A percentile compares a stretch with the other conserved stretches of the same genome.
These are phyloP conservation scores for Cylloceria caligata DNA, from an alignment of 2,888 invertebrate species.

Conservation along the genomic window DNA sequence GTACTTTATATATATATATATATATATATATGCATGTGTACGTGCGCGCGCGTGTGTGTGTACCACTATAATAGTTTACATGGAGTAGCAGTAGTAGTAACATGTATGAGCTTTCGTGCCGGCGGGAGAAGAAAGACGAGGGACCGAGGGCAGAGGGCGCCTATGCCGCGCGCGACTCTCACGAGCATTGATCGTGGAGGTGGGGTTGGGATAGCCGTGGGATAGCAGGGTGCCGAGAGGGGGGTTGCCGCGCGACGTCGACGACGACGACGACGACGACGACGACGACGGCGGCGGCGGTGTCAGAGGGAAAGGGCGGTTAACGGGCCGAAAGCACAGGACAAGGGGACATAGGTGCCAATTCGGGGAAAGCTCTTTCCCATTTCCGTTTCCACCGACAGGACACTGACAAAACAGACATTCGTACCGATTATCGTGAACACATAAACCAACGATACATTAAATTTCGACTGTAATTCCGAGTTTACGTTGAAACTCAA, in stretches of 20 bases:
- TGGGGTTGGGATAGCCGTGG: slow-evolving; percentile 73
- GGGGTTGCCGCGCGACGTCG: slow-evolving; percentile 58
- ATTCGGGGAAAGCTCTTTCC: slow-evolving; percentile 25
- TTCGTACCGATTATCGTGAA: neutral
- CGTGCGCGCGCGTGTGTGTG: neutral
- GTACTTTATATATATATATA: neutral
- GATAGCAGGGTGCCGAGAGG: slow-evolving; percentile 58
- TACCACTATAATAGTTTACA: neutral
- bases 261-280: slow-evolving; percentile 36
- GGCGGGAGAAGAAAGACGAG: slow-evolving; percentile 59
- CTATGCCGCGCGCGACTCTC: slow-evolving; percentile 79
- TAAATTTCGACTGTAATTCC: neutral
- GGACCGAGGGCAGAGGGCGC: slow-evolving; percentile 78
- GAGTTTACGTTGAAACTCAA: neutral
- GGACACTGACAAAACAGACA: no score
- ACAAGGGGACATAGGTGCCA: slow-evolving; percentile 40
- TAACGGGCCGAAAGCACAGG: slow-evolving; percentile 65
- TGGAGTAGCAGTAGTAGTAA: slow-evolving; percentile 9
- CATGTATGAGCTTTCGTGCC: slow-evolving; percentile 64
- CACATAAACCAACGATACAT: no score
- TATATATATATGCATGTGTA: neutral
- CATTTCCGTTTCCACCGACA: slow-evolving; percentile 13
- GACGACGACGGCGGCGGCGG: no score
- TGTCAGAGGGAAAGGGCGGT: slow-evolving; percentile 55
- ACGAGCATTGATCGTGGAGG: slow-evolving; percentile 83